Base-by-base conservation (phyloP, 1,140 invertebrate species). In the Diorhabda sublineata region DNA sequence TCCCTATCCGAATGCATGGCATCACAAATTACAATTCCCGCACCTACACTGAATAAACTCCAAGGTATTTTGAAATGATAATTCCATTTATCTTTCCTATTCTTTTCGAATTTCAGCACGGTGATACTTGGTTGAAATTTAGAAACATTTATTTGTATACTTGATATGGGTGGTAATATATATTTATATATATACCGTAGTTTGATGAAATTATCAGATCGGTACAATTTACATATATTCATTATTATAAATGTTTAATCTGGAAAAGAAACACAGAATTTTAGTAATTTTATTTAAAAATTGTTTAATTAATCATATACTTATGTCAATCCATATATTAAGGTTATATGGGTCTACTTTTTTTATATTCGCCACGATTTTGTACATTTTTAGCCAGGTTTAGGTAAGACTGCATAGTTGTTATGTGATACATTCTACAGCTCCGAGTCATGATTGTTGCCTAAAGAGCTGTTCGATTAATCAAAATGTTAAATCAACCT, bases 11-110 rank as follows among this genome's bases (percentile, higher is more conserved):
- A 41, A 4, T 26, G 6, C 5, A 4, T 43, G 3, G 52, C 45
- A 60, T 67, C 65, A 43, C 65, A 67, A 60, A 45, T 45, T 26
- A 67, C 65, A 9, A 60, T 45, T 3, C 65, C 58, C 11, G 58
- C 9, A 9, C 57, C 65, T 45, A 67, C 6, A 47, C 52, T 47
- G n/a, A 60, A 59, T 60, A 67, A 9, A 58, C 11, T 42, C 5
- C 4, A 11, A 26, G 58, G 44, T 60, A n/a, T 60, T 5, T 61
- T 58, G 3, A 59, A 45, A 4, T 43, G 9, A 41, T 44, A 42
- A 41, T 42, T 43, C n/a, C 59, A 67, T n/a, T 59, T 60, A 2
- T 67, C 58, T 11, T 58, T 43, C 42, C 43, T 66, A 7, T 67
- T 67, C 11, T 56, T 58, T 45, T 67, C 57, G 26, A 26, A 26